Conservation (phyloP, 2,797 vertebrate species). For the Protosalanx chinensis region DNA sequence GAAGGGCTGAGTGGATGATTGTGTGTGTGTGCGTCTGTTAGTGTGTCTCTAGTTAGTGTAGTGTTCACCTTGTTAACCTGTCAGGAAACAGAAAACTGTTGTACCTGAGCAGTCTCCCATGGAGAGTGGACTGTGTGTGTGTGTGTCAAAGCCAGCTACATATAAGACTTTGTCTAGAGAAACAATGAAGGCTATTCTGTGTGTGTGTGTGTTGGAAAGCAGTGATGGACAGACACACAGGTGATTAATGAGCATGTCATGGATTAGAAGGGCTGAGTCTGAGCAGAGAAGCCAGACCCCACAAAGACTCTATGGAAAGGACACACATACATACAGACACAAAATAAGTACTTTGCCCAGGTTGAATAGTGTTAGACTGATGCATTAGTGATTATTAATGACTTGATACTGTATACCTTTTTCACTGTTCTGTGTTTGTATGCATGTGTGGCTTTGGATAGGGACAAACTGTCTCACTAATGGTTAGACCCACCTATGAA, state of each 20-base stretch:
- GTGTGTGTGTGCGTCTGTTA: slow-evolving; percentile 7
- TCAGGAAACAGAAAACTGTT: background rate
- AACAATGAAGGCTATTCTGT: background rate
- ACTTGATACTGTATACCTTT: slow-evolving; percentile 52
- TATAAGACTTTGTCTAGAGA: background rate
- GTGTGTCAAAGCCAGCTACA: background rate
- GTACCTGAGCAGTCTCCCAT: slow-evolving; percentile 9
- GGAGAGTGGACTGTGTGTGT: background rate
- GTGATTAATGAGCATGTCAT: slow-evolving; percentile 62
- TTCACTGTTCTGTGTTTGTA: slow-evolving; percentile 5
- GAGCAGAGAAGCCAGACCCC: slow-evolving; percentile 51
- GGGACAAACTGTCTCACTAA: background rate
- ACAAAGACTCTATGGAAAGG: slow-evolving; percentile 46
- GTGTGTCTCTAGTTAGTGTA: slow-evolving; percentile 20
- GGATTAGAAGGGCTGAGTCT: slow-evolving; percentile 48
- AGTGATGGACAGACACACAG: slow-evolving; percentile 52
- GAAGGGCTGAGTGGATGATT: background rate
- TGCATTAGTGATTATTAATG: slow-evolving; percentile 70
- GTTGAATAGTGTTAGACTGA: slow-evolving; percentile 58
- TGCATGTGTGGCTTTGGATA: background rate
- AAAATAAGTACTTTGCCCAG: slow-evolving; percentile 40
- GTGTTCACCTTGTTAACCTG: slow-evolving; percentile 9
- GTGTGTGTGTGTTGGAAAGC: slow-evolving; percentile 35
- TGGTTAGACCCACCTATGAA: background rate
- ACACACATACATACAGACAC: slow-evolving; percentile 17